Conservation (phyloP, 2,888 invertebrate species). For the Drosophila kuntzei region DNA sequence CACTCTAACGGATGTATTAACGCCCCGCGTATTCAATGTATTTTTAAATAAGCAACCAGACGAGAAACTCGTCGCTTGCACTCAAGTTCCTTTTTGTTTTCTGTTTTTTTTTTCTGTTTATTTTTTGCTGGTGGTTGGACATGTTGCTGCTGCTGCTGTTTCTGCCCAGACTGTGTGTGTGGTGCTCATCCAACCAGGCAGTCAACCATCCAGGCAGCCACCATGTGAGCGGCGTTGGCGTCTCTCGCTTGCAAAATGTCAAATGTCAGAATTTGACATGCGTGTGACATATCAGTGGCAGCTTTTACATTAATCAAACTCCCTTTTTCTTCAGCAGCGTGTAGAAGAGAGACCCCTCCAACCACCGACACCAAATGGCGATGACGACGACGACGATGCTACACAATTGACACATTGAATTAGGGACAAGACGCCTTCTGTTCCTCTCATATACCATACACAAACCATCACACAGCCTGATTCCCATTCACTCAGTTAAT, state of each 20-base stretch:
- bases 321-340: constrained; percentile 78
- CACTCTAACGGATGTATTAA: constrained; percentile 80
- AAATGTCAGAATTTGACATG: constrained; percentile 86
- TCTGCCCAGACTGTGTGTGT: constrained; percentile 31
- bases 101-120: not conserved
- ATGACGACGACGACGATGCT: constrained; percentile 53
- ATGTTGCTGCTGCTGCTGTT: constrained; percentile 23
- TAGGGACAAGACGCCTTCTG: constrained; percentile 75
- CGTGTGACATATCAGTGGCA: constrained; percentile 86
- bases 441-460: constrained; percentile 31
- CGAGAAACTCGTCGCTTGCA: constrained; percentile 63
- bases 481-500: constrained; percentile 29
- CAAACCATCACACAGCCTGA: constrained; percentile 24
- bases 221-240: constrained; percentile 56
- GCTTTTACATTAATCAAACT: constrained; percentile 86
- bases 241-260: constrained; percentile 84
- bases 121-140: constrained; percentile 57
- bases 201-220: constrained; percentile 61
- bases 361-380: constrained; percentile 42
- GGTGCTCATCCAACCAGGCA: constrained; percentile 74
- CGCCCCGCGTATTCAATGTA: constrained; percentile 61
- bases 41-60: constrained; percentile 60
- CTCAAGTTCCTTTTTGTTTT: constrained; percentile 58
- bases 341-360: constrained; percentile 15
- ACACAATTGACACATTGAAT: constrained; percentile 77